A percentile compares a stretch with the other conserved stretches of the same genome.
Conservation (phyloP, 2,113 vertebrate genomes). For the Archocentrus centrarchus region DNA sequence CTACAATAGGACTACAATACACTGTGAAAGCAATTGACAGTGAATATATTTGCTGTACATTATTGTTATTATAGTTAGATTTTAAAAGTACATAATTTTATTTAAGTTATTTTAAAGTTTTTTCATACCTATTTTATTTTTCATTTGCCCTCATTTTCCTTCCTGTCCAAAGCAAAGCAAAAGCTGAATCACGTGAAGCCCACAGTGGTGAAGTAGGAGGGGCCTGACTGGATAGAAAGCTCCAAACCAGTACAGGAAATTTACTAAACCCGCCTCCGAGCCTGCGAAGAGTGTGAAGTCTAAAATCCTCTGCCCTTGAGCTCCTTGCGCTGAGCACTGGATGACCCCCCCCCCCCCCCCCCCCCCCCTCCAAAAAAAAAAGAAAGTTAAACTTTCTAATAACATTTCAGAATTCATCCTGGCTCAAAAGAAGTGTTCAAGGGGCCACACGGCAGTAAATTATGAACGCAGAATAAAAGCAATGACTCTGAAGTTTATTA, state of each 20-base stretch:
- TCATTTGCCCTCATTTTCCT: not conserved
- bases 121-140: not conserved
- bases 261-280: not conserved
- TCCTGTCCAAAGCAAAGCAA: not conserved
- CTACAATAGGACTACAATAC: not conserved
- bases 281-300: not conserved
- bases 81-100: not conserved
- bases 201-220: not conserved
- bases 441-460: not conserved
- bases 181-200: not conserved
- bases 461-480: not conserved
- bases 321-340: too few relatives aligned
- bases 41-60: not conserved
- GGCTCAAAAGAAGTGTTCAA: not conserved
- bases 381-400: not conserved
- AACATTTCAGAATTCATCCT: not conserved
- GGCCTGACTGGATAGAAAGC: constrained; percentile 6
- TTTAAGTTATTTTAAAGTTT: not conserved
- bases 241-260: constrained; percentile 30
- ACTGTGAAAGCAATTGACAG: not conserved
- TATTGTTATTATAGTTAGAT: not conserved
- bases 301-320: not conserved
- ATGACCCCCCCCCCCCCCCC: too few relatives aligned
- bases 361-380: too few relatives aligned
- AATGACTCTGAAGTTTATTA: not conserved